Evolutionary conservation across 1,140 invertebrate species (phyloP).

Genomic region (Pseudoatta argentina): DNA sequence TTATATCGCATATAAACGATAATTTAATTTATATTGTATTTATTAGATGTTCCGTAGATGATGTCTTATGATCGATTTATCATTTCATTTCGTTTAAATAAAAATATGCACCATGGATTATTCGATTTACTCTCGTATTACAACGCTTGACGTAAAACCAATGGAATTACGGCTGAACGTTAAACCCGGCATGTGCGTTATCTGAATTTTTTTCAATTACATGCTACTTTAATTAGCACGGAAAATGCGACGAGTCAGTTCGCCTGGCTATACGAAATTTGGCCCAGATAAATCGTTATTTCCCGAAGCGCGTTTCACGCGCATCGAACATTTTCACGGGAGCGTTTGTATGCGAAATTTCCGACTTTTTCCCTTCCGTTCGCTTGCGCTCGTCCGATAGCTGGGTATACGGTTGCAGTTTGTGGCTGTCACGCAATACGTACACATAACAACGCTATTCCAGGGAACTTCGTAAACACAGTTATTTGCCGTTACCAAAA

Average conservation of each 20-base stretch:
- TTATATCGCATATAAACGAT: background rate
- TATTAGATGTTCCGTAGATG: conserved; percentile 33
- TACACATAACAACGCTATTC: conserved; percentile 48
- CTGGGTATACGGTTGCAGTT: conserved; percentile 38
- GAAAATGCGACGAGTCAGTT: conserved; percentile 62
- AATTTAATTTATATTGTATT: conserved; percentile 48
- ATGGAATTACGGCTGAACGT: conserved; percentile 49
- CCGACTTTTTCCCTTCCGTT: conserved; percentile 16
- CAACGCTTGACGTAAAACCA: conserved; percentile 52
- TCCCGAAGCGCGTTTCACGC: conserved; percentile 41
- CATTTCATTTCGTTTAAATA: conserved; percentile 39
- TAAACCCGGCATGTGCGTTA: conserved; percentile 47
- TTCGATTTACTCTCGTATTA: conserved; percentile 56
- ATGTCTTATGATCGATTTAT: conserved; percentile 61
- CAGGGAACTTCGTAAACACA: conserved; percentile 47
- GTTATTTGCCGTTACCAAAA: conserved; percentile 55
- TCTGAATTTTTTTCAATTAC: conserved; percentile 71
- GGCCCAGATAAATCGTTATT: conserved; percentile 40
- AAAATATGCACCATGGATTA: conserved; percentile 49
- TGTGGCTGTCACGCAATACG: conserved; percentile 55
- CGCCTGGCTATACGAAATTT: conserved; percentile 42
- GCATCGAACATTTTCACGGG: conserved; percentile 59
- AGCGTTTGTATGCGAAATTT: conserved; percentile 58
- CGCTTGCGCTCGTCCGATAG: conserved; percentile 26
- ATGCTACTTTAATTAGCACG: conserved; percentile 65